Percentiles rank a stretch among this genome's conserved stretches.
Evolutionary conservation across 1,140 invertebrate species (phyloP).

Genomic region (Sesamia nonagrioides): DNA sequence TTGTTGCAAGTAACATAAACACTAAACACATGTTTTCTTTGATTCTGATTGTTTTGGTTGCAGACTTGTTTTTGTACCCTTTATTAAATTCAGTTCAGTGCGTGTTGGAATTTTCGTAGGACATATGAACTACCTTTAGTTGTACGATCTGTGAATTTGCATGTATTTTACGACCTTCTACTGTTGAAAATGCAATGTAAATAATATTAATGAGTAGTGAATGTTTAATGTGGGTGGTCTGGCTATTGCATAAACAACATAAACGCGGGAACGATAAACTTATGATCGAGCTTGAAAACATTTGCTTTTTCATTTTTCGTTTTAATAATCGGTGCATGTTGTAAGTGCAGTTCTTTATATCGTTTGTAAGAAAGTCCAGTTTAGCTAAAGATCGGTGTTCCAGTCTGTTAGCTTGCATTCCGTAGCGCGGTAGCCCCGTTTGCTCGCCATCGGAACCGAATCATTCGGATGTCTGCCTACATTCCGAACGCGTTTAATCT

Average conservation of each 20-base stretch:
- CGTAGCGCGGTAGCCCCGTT: slow-evolving; percentile 59
- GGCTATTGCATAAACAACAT: background rate
- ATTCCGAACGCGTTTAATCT: slow-evolving; percentile 47
- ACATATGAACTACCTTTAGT: too few species aligned
- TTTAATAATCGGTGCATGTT: slow-evolving; percentile 16
- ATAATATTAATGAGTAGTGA: background rate
- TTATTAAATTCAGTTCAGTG: background rate
- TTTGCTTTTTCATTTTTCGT: slow-evolving; percentile 6
- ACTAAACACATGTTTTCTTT: slow-evolving; percentile 36
- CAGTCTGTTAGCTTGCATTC: slow-evolving; percentile 70
- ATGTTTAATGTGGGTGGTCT: slow-evolving; percentile 8
- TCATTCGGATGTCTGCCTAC: slow-evolving; percentile 59
- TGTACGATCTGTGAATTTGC: background rate
- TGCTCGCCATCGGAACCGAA: slow-evolving; percentile 56
- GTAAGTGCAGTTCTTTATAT: slow-evolving; percentile 31
- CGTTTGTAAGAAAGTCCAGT: slow-evolving; percentile 53
- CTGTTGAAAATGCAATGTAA: background rate
- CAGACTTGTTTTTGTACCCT: slow-evolving; percentile 13
- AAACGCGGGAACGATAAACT: slow-evolving; percentile 17
- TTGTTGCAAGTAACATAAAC: slow-evolving; percentile 35
- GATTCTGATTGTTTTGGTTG: slow-evolving; percentile 12
- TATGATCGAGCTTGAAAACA: slow-evolving; percentile 4
- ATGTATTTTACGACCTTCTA: background rate
- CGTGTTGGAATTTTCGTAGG: background rate
- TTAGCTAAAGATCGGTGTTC: slow-evolving; percentile 62